Conservation (phyloP, 2,797 vertebrate genomes). For the Choloepus didactylus region DNA sequence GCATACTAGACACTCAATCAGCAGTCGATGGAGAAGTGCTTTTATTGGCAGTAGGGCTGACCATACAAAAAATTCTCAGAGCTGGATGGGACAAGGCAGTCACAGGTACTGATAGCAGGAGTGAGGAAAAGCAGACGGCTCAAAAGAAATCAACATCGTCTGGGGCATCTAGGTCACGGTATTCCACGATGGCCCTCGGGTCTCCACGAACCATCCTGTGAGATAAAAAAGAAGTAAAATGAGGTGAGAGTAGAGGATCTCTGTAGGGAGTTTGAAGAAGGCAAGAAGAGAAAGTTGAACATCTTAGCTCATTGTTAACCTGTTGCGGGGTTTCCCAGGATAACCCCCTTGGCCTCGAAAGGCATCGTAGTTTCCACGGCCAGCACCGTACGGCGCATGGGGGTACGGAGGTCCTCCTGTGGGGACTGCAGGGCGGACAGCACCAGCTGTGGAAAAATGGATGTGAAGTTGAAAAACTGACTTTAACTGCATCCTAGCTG, state of each 20-base stretch:
- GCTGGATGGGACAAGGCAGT: conserved; percentile 55
- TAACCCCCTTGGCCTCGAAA: conserved; percentile 94
- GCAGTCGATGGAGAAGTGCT: conserved; percentile 65
- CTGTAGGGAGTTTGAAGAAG: neutral
- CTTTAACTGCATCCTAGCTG: neutral
- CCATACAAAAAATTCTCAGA: conserved; percentile 78
- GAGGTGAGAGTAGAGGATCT: neutral
- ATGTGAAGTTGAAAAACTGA: neutral
- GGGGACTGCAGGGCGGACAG: conserved; percentile 73
- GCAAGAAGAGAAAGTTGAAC: neutral
- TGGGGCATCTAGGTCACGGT: conserved; percentile 95
- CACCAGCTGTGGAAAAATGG: conserved; percentile 72
- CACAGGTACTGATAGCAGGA: neutral
- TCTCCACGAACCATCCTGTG: conserved; percentile 95
- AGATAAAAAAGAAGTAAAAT: neutral
- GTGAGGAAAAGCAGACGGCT: neutral
- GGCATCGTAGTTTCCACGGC: conserved; percentile 95
- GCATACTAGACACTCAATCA: neutral
- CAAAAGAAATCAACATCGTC: conserved; percentile 97
- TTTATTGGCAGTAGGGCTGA: conserved; percentile 82
- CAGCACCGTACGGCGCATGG: conserved; percentile 93
- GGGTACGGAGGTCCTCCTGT: conserved; percentile 93
- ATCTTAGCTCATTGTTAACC: conserved; percentile 76
- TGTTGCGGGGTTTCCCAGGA: conserved; percentile 94
- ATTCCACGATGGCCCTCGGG: conserved; percentile 96